Conservation (phyloP, 2,797 vertebrate species). For the Ptychobarbus kaznakovi region DNA sequence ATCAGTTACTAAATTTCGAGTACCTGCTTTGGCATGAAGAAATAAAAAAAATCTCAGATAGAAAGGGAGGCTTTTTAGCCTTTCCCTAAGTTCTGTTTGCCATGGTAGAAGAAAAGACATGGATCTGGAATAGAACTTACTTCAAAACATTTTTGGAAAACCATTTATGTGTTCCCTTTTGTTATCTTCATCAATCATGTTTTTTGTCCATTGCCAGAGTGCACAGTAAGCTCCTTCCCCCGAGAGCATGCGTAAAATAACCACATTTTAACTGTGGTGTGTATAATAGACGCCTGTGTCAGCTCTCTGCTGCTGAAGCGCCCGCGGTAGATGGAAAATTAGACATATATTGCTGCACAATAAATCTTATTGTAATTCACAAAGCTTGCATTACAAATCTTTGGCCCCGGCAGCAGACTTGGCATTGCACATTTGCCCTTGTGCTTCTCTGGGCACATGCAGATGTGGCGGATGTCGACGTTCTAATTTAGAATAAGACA, state of each 20-base stretch:
- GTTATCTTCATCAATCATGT: slow-evolving; percentile 73
- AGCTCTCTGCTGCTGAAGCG: slow-evolving; percentile 75
- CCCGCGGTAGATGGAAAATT: slow-evolving; percentile 81
- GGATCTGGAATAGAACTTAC: slow-evolving; percentile 57
- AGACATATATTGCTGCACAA: slow-evolving; percentile 79
- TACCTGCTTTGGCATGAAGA: neutral
- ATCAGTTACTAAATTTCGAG: slow-evolving; percentile 8
- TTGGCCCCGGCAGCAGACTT: slow-evolving; percentile 70
- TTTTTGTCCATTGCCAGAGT: slow-evolving; percentile 67
- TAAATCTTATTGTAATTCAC: slow-evolving; percentile 86
- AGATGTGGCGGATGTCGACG: slow-evolving; percentile 71
- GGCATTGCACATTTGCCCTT: slow-evolving; percentile 78
- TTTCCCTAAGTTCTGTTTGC: slow-evolving; percentile 50
- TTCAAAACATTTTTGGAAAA: slow-evolving; percentile 70
- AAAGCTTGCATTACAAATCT: slow-evolving; percentile 75
- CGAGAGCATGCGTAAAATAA: slow-evolving; percentile 70
- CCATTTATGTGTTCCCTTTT: slow-evolving; percentile 62
- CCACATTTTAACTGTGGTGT: slow-evolving; percentile 74
- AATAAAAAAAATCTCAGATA: slow-evolving; percentile 5
- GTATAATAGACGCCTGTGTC: slow-evolving; percentile 80
- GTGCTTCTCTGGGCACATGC: slow-evolving; percentile 48
- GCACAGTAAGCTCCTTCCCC: slow-evolving; percentile 71
- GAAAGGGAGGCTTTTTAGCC: slow-evolving; percentile 35
- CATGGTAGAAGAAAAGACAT: slow-evolving; percentile 41
- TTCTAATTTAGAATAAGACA: slow-evolving; percentile 68